A percentile compares a stretch with the other conserved stretches of the same genome.
Evolutionary conservation across 2,797 vertebrate genomes (phyloP).

Genomic region (Anas flavirostris): DNA sequence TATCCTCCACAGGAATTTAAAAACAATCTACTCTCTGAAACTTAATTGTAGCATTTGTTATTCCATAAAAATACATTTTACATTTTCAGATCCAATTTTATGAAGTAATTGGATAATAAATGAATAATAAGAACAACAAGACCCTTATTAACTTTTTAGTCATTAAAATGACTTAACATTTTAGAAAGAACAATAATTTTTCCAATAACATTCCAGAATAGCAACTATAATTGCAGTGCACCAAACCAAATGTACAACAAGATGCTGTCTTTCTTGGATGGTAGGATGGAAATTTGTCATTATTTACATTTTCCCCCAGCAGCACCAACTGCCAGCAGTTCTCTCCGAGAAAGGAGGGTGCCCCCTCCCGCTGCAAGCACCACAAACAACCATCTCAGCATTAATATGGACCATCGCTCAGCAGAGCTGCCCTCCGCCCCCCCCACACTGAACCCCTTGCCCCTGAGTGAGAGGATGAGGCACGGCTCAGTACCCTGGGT

Average conservation of each 20-base stretch:
- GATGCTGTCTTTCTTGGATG: conserved; percentile 42
- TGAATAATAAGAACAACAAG: conserved; percentile 45
- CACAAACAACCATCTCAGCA: neutral
- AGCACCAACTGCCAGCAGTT: neutral
- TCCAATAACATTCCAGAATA: neutral
- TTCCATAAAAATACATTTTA: conserved; percentile 30
- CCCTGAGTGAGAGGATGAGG: neutral
- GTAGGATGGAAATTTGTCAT: conserved; percentile 49
- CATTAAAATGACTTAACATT: conserved; percentile 37
- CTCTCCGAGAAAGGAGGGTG: neutral
- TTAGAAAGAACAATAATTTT: conserved; percentile 48
- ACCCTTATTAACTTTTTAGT: conserved; percentile 34
- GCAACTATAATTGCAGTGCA: neutral
- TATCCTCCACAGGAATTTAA: conserved; percentile 48
- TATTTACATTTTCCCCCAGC: conserved; percentile 26
- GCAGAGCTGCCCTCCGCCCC: rapidly evolving
- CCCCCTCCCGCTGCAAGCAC: neutral
- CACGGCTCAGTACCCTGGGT: no score
- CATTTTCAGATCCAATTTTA: conserved; percentile 41
- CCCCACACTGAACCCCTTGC: neutral
- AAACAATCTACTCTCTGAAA: conserved; percentile 51
- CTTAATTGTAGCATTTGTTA: conserved; percentile 17
- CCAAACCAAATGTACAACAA: conserved; percentile 39
- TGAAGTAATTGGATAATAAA: conserved; percentile 52
- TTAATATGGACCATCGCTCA: neutral